Percentiles rank a stretch among this genome's conserved stretches.
phyloP scores from a whole-genome alignment of 2,888 invertebrate genomes.

The Entomobrya multifasciata region DNA sequence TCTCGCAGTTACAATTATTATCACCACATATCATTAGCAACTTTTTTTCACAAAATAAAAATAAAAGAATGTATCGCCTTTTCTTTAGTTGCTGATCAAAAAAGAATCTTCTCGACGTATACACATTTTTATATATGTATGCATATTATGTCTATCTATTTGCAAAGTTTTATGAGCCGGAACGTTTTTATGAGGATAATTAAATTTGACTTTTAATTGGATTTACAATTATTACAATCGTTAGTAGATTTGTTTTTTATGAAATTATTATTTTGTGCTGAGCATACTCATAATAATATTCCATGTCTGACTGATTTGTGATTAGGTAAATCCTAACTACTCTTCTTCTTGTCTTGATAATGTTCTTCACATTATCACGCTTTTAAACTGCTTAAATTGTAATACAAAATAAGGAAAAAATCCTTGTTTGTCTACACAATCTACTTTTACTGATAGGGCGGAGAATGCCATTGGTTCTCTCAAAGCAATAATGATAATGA shows the following conservation, averaged over 20 bases:
- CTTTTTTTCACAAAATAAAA: too few relatives aligned
- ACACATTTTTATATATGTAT: too few relatives aligned
- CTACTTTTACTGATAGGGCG: too few relatives aligned
- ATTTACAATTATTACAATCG: constrained; percentile 13
- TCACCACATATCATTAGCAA: too few relatives aligned
- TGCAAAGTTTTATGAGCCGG: constrained; percentile 60
- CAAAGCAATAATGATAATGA: not conserved
- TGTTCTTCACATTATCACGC: constrained; percentile 59
- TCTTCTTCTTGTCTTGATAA: constrained; percentile 41
- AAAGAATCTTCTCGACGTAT: too few relatives aligned
- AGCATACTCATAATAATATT: too few relatives aligned
- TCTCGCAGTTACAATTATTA: too few relatives aligned
- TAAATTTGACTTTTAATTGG: constrained; percentile 62
- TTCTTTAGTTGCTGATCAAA: too few relatives aligned
- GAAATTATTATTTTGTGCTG: too few relatives aligned
- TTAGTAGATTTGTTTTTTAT: too few relatives aligned
- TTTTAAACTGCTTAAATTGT: constrained; percentile 32
- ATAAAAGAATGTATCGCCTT: too few relatives aligned
- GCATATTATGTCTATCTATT: too few relatives aligned
- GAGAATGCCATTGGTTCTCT: not conserved
- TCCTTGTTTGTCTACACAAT: constrained; percentile 5
- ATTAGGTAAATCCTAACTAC: not conserved
- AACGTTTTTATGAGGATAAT: constrained; percentile 60
- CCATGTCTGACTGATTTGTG: not conserved
- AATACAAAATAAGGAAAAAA: constrained; percentile 31